Conservation (phyloP, 2,888 invertebrate genomes). For the Xylota segnis region DNA sequence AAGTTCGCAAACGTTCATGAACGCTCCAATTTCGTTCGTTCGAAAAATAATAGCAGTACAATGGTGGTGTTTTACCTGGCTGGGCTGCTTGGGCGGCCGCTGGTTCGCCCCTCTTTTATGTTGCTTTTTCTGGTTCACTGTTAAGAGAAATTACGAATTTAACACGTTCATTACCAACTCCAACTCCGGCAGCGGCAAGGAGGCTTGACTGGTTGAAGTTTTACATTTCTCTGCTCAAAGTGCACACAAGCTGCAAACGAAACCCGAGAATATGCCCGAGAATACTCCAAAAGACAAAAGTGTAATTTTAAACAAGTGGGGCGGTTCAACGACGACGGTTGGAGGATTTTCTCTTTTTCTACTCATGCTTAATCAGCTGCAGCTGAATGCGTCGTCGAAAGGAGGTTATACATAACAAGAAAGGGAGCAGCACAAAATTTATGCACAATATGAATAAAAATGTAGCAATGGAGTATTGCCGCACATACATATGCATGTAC, state of each 20-base stretch:
- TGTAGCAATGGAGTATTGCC: slow-evolving; percentile 49
- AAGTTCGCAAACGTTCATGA: slow-evolving; percentile 45
- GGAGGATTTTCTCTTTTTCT: slow-evolving; percentile 14
- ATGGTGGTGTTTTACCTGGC: slow-evolving; percentile 18
- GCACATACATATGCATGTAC: not conserved
- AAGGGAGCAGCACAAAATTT: slow-evolving; percentile 32
- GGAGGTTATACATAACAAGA: slow-evolving; percentile 47
- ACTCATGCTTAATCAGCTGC: slow-evolving; percentile 71
- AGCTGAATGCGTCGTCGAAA: slow-evolving; percentile 68
- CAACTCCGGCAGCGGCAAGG: slow-evolving; percentile 18
- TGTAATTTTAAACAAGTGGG: slow-evolving; percentile 69
- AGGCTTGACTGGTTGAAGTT: slow-evolving; percentile 48
- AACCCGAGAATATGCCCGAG: slow-evolving; percentile 52
- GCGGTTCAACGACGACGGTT: slow-evolving; percentile 16
- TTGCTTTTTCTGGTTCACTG: slow-evolving; percentile 65
- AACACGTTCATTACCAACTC: slow-evolving; percentile 74
- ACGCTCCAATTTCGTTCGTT: slow-evolving; percentile 67
- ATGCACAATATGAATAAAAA: slow-evolving; percentile 47
- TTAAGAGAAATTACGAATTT: slow-evolving; percentile 73
- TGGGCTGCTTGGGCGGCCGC: slow-evolving; percentile 26
- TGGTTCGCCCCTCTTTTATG: slow-evolving; percentile 24
- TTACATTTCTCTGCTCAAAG: slow-evolving; percentile 24
- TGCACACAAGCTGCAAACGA: slow-evolving; percentile 38
- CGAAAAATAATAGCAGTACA: slow-evolving; percentile 61
- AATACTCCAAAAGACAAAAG: slow-evolving; percentile 65